phyloP scores from a whole-genome alignment of 2,797 vertebrate species.

The Poecilia wingei region DNA sequence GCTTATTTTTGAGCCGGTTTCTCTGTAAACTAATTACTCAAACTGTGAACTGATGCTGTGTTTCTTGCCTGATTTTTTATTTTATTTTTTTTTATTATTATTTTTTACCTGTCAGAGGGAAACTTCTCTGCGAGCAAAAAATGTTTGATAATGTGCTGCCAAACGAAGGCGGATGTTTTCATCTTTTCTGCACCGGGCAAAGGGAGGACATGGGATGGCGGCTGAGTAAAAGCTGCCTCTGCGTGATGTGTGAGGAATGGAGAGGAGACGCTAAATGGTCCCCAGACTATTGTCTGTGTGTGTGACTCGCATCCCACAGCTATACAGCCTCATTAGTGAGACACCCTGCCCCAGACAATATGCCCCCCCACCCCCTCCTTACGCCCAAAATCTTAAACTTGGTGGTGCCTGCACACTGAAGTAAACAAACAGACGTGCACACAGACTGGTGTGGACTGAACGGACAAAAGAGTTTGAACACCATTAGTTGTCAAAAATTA shows the following conservation, averaged over 20 bases:
- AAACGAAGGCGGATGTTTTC: constrained; percentile 63
- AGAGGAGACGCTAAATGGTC: constrained; percentile 74
- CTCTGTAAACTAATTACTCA: neutral
- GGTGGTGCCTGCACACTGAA: constrained; percentile 30
- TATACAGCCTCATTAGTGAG: constrained; percentile 83
- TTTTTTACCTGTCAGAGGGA: constrained; percentile 57
- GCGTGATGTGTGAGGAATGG: constrained; percentile 73
- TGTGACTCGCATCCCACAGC: constrained; percentile 75
- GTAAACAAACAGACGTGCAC: constrained; percentile 18
- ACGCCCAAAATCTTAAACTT: constrained; percentile 45
- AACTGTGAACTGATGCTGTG: constrained; percentile 11
- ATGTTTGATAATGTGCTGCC: constrained; percentile 51
- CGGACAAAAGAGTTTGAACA: constrained; percentile 13
- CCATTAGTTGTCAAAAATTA: constrained; percentile 23
- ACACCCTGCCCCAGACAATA: constrained; percentile 70
- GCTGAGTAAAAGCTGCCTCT: constrained; percentile 62
- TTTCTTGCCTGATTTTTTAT: constrained; percentile 33
- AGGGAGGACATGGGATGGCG: constrained; percentile 56
- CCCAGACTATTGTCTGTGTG: constrained; percentile 73
- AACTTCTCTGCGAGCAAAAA: constrained; percentile 43
- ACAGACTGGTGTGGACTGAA: constrained; percentile 5
- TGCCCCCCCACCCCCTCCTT: constrained; percentile 33
- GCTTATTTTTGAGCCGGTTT: neutral
- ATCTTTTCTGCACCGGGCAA: constrained; percentile 52
- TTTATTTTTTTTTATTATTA: no score